Evolutionary conservation across 2,888 invertebrate species (phyloP).

Genomic region (Hyppa rectilinea): DNA sequence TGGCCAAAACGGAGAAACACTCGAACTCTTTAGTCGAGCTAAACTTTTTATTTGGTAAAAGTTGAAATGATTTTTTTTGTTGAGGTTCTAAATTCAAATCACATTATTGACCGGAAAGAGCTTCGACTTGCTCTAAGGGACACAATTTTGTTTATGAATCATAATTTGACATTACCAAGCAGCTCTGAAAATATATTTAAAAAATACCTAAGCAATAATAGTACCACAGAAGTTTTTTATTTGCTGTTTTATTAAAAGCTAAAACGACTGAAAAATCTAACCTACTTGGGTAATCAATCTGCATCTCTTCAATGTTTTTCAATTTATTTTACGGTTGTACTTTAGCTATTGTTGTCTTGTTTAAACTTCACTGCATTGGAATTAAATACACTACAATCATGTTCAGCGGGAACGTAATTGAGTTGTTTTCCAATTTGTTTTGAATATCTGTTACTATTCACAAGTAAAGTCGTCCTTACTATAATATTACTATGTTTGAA

Average conservation of each 20-base stretch:
- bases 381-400: not conserved
- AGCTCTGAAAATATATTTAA: not conserved
- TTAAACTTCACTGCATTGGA: not conserved
- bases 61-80: not conserved
- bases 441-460: not conserved
- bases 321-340: not conserved
- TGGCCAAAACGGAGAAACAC: no score
- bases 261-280: not conserved
- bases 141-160: no score
- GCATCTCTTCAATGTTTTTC: not conserved
- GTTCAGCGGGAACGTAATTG: not conserved
- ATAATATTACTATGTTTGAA: not conserved
- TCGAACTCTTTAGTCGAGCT: not conserved
- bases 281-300: not conserved
- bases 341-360: not conserved
- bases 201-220: not conserved
- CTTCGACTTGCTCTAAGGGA: not conserved
- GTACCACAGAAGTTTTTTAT: not conserved
- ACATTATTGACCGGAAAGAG: not conserved
- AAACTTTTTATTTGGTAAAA: not conserved
- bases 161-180: no score
- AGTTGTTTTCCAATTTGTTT: not conserved
- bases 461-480: not conserved
- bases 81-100: not conserved
- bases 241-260: not conserved